Evolutionary conservation across 2,797 vertebrate genomes (phyloP).

Genomic region (Peromyscus nudipes): DNA sequence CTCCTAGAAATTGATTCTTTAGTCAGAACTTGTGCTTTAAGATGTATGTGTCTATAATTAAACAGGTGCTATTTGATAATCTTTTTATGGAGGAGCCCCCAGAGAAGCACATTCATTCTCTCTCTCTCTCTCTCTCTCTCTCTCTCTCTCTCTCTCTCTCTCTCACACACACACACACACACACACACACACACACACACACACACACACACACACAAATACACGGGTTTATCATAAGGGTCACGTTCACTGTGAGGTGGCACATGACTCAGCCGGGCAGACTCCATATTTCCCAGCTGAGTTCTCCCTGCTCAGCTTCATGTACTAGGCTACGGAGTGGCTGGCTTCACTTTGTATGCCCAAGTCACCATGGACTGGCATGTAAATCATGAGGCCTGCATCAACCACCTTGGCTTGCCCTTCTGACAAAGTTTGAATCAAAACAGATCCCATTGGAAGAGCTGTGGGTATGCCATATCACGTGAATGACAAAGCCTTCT

Average conservation of each 20-base stretch:
- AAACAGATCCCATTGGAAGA: not conserved
- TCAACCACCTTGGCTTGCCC: not conserved
- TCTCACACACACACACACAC: not conserved
- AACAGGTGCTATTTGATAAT: slow-evolving; percentile 35
- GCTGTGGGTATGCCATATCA: not conserved
- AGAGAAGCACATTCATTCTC: not conserved
- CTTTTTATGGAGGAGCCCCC: not conserved
- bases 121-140: no score
- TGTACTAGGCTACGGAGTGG: not conserved
- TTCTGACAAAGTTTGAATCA: not conserved
- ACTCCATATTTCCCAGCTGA: not conserved
- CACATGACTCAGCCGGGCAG: not conserved
- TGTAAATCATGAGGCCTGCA: not conserved
- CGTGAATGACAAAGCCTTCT: not conserved
- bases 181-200: not conserved
- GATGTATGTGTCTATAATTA: not conserved
- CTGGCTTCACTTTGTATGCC: not conserved
- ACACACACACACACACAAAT: no score
- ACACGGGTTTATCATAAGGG: not conserved
- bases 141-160: no score
- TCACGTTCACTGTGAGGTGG: not conserved
- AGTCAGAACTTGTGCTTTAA: slow-evolving; percentile 7
- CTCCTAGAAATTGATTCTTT: slow-evolving; percentile 22
- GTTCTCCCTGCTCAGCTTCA: not conserved
- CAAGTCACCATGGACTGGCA: not conserved